Conservation (phyloP, 2,888 invertebrate genomes). For the Scaptomyza caliginosa region DNA sequence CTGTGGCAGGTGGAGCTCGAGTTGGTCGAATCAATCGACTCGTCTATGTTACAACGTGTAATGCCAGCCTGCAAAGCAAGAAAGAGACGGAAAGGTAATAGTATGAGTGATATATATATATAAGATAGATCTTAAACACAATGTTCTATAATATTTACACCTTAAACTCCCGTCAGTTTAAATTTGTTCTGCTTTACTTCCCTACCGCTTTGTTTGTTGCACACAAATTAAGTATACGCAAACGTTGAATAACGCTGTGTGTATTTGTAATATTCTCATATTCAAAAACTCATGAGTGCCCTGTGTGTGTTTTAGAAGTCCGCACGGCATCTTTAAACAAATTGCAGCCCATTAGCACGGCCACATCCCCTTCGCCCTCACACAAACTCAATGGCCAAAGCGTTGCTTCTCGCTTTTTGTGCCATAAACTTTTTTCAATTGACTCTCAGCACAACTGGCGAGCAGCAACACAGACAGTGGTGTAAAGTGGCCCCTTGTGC, state of each 20-base stretch:
- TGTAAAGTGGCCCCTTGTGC: slow-evolving; percentile 65
- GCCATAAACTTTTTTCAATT: slow-evolving; percentile 72
- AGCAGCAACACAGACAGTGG: slow-evolving; percentile 30
- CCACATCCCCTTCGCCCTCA: slow-evolving; percentile 14
- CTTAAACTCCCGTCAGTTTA: no score
- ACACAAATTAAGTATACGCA: slow-evolving; percentile 33
- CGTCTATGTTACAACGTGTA: slow-evolving; percentile 84
- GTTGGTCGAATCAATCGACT: slow-evolving; percentile 83
- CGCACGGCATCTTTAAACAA: slow-evolving; percentile 60
- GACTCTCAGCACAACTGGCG: slow-evolving; percentile 58
- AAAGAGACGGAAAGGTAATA: background rate
- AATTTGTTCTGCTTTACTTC: background rate
- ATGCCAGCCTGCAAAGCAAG: slow-evolving; percentile 80
- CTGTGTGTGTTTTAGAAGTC: slow-evolving; percentile 27
- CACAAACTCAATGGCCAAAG: slow-evolving; percentile 23
- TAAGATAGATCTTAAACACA: no score
- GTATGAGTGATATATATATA: background rate
- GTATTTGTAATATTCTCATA: background rate
- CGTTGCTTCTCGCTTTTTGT: slow-evolving; percentile 32
- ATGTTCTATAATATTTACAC: no score
- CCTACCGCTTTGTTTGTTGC: no score
- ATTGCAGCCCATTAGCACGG: slow-evolving; percentile 57
- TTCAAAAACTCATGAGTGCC: background rate
- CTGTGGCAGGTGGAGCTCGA: slow-evolving; percentile 84
- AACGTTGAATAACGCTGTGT: background rate